Evolutionary conservation across 92 coral and sea anemone genomes (phyloP), one percentile per base, ranked within the genome.

Genomic region (Pocillopora meandrina): DNA sequence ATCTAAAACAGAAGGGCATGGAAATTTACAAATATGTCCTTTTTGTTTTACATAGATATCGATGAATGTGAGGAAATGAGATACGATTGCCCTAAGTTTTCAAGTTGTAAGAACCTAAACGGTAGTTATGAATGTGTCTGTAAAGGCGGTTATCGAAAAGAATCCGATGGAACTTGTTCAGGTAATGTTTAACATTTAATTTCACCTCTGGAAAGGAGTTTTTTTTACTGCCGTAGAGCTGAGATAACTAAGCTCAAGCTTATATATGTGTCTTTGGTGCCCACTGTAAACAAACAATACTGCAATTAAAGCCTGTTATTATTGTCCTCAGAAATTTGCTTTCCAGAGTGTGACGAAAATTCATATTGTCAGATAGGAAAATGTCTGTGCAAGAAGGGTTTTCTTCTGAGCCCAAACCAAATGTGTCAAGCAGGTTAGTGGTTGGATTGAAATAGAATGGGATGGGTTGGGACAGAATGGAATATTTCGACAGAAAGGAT

Each of bases 101-200:
- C 86, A 6, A 17, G 17, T 15, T 82, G 86, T 61, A 62, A 33
- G n/a, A 82, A 82, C 72, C 47, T 34, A 5, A 9, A 20, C 6
- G 86, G 86, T 9, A 56, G 78, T 58, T 82, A 72, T 72, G 71
- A 62, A 0, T 82, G 86, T 79, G 8, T 19, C 16, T 82, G 86
- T 26, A 72, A 61, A 47, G 59, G n/a, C 10, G 86, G 86, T 42
- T 82, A 36, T 49, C 12, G 10, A n/a, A 82, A 49, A 20, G 47
- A 68, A 71, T 0, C 52, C 1, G 11, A 42, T 13, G 71, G 77
- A 49, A 23, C 66, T 12, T 82, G 86, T 34, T 18, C 65, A 72
- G 86, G 86, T 82, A 82, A 61, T 16, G 10, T 15, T 80, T 36
- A 17, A 7, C 52, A 42, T 42, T 42, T 5, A 4, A 42, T 42